Conservation (phyloP, 2,797 vertebrate species). For the Cossypha polioptera region DNA sequence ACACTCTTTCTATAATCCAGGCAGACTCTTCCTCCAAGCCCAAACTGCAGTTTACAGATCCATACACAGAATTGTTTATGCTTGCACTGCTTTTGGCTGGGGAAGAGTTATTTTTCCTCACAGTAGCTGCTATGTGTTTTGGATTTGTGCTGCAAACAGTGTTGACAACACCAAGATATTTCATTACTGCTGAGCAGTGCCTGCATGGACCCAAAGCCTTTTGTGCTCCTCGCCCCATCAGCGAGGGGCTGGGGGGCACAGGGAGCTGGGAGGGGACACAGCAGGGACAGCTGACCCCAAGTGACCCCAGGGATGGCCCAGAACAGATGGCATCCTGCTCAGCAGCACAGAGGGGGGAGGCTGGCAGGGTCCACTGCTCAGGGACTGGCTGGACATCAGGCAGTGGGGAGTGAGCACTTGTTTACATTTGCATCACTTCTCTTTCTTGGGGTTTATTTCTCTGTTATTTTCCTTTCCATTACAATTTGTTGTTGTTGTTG, state of each 20-base stretch:
- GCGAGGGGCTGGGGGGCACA: neutral
- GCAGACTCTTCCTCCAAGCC: neutral
- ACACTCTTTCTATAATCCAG: neutral
- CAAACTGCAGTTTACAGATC: neutral
- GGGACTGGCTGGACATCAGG: neutral
- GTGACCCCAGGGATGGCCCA: neutral
- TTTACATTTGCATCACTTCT: neutral
- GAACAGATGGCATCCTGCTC: neutral
- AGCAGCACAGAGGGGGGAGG: neutral
- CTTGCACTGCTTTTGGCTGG: neutral
- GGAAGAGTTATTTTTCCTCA: neutral
- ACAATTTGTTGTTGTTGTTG: neutral
- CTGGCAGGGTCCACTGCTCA: neutral
- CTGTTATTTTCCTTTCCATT: neutral
- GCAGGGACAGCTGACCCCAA: neutral
- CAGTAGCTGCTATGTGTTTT: neutral
- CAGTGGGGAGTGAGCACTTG: neutral
- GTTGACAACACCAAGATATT: neutral
- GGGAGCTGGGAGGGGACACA: neutral
- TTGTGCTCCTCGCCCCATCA: neutral
- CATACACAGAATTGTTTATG: neutral
- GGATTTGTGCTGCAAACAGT: neutral
- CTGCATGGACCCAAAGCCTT: neutral
- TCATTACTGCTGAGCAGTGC: neutral
- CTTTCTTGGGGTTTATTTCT: neutral